Conservation (phyloP, 2,888 invertebrate genomes). For the Trachelus iudaicus region DNA sequence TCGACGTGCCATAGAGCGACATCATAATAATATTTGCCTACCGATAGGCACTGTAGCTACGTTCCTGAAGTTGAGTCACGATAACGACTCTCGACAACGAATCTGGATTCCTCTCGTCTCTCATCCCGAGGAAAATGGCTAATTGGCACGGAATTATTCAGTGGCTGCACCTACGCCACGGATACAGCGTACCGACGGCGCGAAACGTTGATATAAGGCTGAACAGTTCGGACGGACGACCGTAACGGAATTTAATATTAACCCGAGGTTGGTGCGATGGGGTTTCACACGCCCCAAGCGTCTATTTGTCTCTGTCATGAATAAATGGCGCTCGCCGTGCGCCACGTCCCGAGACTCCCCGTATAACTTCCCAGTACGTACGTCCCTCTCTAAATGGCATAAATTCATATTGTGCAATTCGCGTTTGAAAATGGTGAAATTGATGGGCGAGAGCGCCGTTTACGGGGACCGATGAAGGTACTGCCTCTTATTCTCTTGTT, state of each 20-base stretch:
- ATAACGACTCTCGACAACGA: neutral
- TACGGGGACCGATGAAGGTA: neutral
- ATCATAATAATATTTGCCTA: neutral
- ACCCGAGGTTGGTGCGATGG: constrained; percentile 14
- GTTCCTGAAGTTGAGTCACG: neutral
- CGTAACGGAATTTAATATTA: constrained; percentile 10
- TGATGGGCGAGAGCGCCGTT: neutral
- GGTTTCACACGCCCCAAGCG: constrained; percentile 28
- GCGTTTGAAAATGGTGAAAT: neutral
- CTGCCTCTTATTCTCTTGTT: neutral
- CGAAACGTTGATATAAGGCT: neutral
- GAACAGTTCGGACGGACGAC: neutral
- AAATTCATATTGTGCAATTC: constrained; percentile 3
- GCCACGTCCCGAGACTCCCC: constrained; percentile 29
- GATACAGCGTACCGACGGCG: neutral
- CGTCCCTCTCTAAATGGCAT: constrained; percentile 12
- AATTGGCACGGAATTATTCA: constrained; percentile 1
- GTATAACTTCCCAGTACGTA: constrained; percentile 16
- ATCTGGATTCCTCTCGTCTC: neutral
- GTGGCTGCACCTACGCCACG: neutral
- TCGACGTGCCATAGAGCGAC: neutral
- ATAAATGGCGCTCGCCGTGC: constrained; percentile 41
- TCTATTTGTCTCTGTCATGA: constrained; percentile 53
- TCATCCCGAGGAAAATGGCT: neutral
- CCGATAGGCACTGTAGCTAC: neutral